phyloP scores from a whole-genome alignment of 2,113 vertebrate species.

The Hippocampus abdominalis region DNA sequence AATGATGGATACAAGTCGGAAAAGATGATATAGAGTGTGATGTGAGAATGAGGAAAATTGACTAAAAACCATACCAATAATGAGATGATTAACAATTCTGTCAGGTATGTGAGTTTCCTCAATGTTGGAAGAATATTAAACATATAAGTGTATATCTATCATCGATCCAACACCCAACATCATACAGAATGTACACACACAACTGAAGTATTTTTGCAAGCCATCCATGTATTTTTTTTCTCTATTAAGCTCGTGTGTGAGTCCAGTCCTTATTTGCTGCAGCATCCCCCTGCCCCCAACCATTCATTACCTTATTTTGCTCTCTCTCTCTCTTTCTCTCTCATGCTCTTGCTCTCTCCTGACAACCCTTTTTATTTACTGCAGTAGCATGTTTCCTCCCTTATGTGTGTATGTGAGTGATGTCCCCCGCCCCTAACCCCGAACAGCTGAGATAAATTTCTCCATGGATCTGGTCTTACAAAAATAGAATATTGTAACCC shows the following conservation, averaged over 20 bases:
- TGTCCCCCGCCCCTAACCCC: neutral
- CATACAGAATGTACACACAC: neutral
- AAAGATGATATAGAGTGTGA: neutral
- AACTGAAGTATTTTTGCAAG: neutral
- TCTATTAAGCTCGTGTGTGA: conserved; percentile 6
- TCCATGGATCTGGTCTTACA: neutral
- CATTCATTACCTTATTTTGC: neutral
- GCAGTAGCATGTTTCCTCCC: neutral
- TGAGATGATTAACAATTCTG: neutral
- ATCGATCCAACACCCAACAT: neutral
- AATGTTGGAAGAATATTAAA: neutral
- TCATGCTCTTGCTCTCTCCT: neutral
- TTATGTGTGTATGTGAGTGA: conserved; percentile 4
- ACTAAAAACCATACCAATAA: neutral
- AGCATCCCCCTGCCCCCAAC: neutral
- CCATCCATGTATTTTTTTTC: neutral
- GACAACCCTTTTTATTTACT: neutral
- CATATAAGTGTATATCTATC: neutral
- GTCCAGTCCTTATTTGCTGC: neutral
- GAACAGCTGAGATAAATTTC: neutral
- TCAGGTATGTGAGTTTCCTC: neutral
- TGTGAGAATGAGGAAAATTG: neutral
- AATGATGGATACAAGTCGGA: neutral
- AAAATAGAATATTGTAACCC: neutral
- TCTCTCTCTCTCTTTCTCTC: neutral